Conservation (phyloP, 2,888 invertebrate species). For the Corythucha ciliata region DNA sequence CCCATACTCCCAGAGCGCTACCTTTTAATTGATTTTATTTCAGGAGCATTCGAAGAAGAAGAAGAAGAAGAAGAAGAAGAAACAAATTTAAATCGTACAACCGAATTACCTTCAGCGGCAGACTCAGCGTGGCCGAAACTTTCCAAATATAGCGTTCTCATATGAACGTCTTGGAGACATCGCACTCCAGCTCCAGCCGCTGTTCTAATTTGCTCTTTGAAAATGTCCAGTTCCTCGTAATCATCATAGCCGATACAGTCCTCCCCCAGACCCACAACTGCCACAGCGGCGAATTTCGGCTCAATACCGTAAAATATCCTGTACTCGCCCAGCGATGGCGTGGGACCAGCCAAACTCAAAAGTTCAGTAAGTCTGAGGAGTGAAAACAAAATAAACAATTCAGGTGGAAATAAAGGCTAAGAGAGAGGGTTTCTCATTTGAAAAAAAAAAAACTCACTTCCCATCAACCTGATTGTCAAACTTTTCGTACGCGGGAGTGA, state of each 20-base stretch:
- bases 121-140: slow-evolving; percentile 68
- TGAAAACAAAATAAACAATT: too few species aligned
- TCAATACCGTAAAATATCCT: slow-evolving; percentile 58
- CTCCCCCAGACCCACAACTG: slow-evolving; percentile 64
- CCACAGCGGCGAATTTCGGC: slow-evolving; percentile 54
- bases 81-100: too few species aligned
- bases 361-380: slow-evolving; percentile 45
- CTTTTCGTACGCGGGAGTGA: slow-evolving; percentile 45
- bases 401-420: too few species aligned
- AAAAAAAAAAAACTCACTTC: too few species aligned
- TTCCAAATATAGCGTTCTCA: slow-evolving; percentile 56
- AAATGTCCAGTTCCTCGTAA: slow-evolving; percentile 62
- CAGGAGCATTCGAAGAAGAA: too few species aligned
- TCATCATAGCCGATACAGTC: slow-evolving; percentile 57
- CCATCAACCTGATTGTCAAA: slow-evolving; percentile 50
- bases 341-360: slow-evolving; percentile 43
- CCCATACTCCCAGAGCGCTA: slow-evolving; percentile 56
- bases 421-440: too few species aligned
- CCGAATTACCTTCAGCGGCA: slow-evolving; percentile 74
- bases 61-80: too few species aligned
- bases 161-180: slow-evolving; percentile 47
- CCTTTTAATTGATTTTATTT: too few species aligned
- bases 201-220: slow-evolving; percentile 61
- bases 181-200: slow-evolving; percentile 55
- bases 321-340: slow-evolving; percentile 47